Conservation (phyloP, 2,113 vertebrate species). For the Xenopus laevis region DNA sequence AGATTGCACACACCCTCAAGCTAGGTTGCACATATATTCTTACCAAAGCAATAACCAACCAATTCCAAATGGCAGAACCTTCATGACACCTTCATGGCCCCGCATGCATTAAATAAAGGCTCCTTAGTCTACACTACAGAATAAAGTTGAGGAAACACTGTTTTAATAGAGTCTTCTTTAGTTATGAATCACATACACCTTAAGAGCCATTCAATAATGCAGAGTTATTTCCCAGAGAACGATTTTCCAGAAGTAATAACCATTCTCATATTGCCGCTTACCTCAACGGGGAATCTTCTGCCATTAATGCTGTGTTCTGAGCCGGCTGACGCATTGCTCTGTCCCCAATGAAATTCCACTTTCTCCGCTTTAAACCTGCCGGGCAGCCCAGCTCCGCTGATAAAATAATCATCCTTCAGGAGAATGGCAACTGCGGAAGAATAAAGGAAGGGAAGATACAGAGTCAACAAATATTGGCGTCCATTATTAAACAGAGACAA, state of each 20-base stretch:
- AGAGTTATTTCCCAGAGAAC: not conserved
- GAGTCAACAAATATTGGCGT: not conserved
- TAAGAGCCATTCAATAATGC: not conserved
- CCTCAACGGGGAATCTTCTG: constrained; percentile 88
- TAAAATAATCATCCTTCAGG: constrained; percentile 92
- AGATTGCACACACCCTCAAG: too few relatives aligned
- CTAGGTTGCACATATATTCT: too few relatives aligned
- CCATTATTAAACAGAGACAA: too few relatives aligned
- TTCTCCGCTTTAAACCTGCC: constrained; percentile 94
- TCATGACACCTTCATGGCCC: too few relatives aligned
- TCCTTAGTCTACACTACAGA: not conserved
- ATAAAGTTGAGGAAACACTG: not conserved
- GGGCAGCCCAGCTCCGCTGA: constrained; percentile 84
- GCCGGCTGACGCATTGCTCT: constrained; percentile 86
- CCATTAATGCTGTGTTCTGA: constrained; percentile 92
- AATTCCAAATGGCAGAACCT: too few relatives aligned
- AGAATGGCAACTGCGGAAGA: constrained; percentile 82
- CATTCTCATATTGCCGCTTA: constrained; percentile 58
- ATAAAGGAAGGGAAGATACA: constrained; percentile 41
- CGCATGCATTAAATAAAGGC: too few relatives aligned
- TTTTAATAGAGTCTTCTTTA: not conserved
- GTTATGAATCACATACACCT: not conserved
- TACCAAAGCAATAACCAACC: too few relatives aligned
- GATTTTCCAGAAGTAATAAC: constrained; percentile 3
- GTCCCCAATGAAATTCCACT: constrained; percentile 96